Base-by-base conservation (phyloP, 2,888 invertebrate genomes). In the Monopis laevigella region DNA sequence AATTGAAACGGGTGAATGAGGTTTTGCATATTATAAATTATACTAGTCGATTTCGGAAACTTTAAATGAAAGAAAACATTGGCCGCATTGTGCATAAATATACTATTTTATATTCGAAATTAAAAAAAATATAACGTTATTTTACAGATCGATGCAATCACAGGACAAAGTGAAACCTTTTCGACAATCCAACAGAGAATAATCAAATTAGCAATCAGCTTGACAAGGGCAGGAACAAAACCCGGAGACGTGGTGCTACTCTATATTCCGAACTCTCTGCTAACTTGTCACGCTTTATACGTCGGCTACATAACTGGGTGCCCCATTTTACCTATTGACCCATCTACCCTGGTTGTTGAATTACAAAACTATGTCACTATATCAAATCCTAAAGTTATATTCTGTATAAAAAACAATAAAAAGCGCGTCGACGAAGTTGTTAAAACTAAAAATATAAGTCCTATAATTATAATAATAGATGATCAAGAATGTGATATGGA, bases 311-410 rank as follows among this genome's bases (percentile, higher is more conserved):
- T 36, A 4, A 36, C 4, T 11, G 36, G 36, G 2, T 21, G 19
- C n/a, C 36, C 36, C 2, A 10, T 36, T 2, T 11, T 36, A 21
- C 36, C 36, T 2, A n/a, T 36, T 10, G 21, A 36, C 12, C 3
- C 12, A 10, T 17, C 21, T 6, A 6, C 16, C 2, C 4, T 3
- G 5, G 3, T 16, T 8, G 12, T 21, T 6, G 36, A 36, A 21
- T 21, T 36, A 11, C 12, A 36, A 5, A 7, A 19, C 21, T 36
- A 12, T 11, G 21, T 36, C 2, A 36, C 19, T 2, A 36, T 11
- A 11, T n/a, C 36, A 3, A 21, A 21, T 4, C 36, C 36, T 2
- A 36, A 36, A 36, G 7, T 36, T 12, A 21, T 36, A 36, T 19
- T 21, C 11, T 36, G 19, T 21, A 21, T 8, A 10, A 36, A 36